Evolutionary conservation across 2,113 vertebrate species (phyloP).

Genomic region (Dendropsophus ebraccatus): DNA sequence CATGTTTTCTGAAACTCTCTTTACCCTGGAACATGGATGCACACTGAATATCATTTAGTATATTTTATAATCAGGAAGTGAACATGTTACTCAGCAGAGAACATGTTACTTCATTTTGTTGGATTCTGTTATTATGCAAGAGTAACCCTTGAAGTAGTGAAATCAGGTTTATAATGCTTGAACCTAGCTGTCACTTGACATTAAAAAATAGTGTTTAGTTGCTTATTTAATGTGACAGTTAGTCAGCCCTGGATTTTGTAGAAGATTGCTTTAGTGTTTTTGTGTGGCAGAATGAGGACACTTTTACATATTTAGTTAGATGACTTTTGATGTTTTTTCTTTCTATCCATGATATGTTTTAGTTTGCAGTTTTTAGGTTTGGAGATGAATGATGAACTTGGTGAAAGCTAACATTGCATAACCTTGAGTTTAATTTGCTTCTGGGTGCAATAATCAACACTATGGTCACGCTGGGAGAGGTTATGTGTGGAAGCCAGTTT

Average conservation of each 20-base stretch:
- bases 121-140: neutral
- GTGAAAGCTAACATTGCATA: neutral
- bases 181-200: slow-evolving; percentile 49
- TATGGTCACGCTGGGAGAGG: neutral
- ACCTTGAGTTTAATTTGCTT: slow-evolving; percentile 14
- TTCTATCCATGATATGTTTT: slow-evolving; percentile 34
- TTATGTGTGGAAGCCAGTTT: neutral
- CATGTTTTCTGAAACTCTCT: no score
- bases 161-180: slow-evolving; percentile 46
- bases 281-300: slow-evolving; percentile 58
- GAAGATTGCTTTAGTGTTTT: slow-evolving; percentile 47
- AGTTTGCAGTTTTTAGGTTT: slow-evolving; percentile 24
- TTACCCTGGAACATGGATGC: no score
- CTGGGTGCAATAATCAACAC: neutral
- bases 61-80: neutral
- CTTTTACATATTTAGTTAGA: slow-evolving; percentile 42
- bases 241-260: slow-evolving; percentile 42
- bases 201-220: slow-evolving; percentile 28
- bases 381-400: neutral
- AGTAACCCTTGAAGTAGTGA: slow-evolving; percentile 22
- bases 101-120: neutral
- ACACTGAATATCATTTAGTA: neutral
- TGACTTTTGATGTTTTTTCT: slow-evolving; percentile 41
- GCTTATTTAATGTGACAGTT: slow-evolving; percentile 53
- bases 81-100: neutral